Evolutionary conservation across 1,140 invertebrate species (phyloP).

Genomic region (Orius insidiosus): DNA sequence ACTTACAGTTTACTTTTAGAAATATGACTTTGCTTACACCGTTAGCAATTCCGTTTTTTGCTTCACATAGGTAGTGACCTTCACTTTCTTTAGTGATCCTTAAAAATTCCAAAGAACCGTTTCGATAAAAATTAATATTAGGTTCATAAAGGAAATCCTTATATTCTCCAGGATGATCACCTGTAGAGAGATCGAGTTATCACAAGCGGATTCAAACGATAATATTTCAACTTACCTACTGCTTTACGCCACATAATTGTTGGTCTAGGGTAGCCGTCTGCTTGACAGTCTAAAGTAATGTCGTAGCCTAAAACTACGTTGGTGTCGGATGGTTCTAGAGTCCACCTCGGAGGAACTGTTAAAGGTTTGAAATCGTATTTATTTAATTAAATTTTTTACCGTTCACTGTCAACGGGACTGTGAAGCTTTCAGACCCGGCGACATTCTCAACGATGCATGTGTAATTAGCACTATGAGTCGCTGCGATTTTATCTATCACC

Average conservation of each 20-base stretch:
- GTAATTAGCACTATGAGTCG: slow-evolving; percentile 71
- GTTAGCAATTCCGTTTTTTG: slow-evolving; percentile 74
- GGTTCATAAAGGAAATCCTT: slow-evolving; percentile 64
- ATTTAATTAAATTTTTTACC: slow-evolving; percentile 33
- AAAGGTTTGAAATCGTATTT: slow-evolving; percentile 16
- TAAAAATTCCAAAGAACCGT: slow-evolving; percentile 63
- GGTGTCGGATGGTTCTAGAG: slow-evolving; percentile 70
- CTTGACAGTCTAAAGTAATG: slow-evolving; percentile 72
- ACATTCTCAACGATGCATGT: slow-evolving; percentile 74
- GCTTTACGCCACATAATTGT: slow-evolving; percentile 74
- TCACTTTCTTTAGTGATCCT: slow-evolving; percentile 68
- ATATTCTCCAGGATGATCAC: slow-evolving; percentile 64
- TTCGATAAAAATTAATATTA: slow-evolving; percentile 54
- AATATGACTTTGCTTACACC: slow-evolving; percentile 75
- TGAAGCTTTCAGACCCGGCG: slow-evolving; percentile 55
- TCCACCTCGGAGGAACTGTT: slow-evolving; percentile 80
- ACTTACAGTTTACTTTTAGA: slow-evolving; percentile 69
- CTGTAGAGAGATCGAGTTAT: slow-evolving; percentile 27
- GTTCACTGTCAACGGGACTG: slow-evolving; percentile 62
- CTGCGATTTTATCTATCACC: slow-evolving; percentile 70
- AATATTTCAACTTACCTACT: slow-evolving; percentile 35
- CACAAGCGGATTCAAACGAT: neutral
- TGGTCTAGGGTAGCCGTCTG: slow-evolving; percentile 76
- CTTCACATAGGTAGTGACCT: slow-evolving; percentile 83
- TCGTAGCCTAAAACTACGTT: slow-evolving; percentile 70